Conservation (phyloP, 2,113 vertebrate genomes). For the Ivindomyrus marchei region DNA sequence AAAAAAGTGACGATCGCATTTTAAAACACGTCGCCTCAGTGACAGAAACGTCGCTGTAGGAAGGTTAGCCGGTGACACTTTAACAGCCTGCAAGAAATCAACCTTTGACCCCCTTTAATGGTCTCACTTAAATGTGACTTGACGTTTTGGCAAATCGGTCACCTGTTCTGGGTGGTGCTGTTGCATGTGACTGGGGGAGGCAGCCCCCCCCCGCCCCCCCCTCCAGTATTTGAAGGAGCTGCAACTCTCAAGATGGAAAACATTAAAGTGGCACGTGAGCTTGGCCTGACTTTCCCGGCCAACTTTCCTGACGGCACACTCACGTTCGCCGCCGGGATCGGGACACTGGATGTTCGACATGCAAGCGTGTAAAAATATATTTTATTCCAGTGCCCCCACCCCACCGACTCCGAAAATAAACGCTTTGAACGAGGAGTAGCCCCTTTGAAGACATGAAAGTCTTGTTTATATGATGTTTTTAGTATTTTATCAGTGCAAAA, state of each 20-base stretch:
- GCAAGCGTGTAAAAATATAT: not conserved
- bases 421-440: conserved; percentile 33
- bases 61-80: not conserved
- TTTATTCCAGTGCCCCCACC: conserved; percentile 24
- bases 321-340: not conserved
- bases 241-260: not conserved
- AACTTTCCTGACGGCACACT: not conserved
- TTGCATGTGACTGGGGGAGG: not conserved
- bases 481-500: conserved; percentile 19
- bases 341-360: not conserved
- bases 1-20: not conserved
- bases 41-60: not conserved
- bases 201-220: not conserved
- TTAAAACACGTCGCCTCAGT: not conserved
- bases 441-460: conserved; percentile 26
- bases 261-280: not conserved
- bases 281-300: not conserved
- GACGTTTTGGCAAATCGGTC: not conserved
- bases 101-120: not conserved
- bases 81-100: not conserved
- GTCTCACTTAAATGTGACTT: not conserved
- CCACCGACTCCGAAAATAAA: conserved; percentile 26
- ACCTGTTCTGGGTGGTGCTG: not conserved
- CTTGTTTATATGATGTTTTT: conserved; percentile 25
- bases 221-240: not conserved